Percentiles rank a stretch among this genome's conserved stretches.
Conservation (phyloP, 2,888 invertebrate species). For the Shargacucullia verbasci region DNA sequence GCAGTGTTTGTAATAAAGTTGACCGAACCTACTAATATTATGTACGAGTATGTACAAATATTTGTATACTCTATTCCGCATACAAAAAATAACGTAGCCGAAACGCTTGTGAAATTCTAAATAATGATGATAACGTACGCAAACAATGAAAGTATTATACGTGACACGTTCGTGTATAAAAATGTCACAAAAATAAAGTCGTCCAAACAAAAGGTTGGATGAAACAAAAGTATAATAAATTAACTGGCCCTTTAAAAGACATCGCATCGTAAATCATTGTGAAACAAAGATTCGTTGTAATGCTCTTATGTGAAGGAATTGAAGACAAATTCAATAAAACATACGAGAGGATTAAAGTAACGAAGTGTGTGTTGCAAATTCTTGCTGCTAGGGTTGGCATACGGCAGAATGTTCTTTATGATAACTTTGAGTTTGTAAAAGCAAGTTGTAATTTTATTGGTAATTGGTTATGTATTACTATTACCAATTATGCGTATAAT, state of each 20-base stretch:
- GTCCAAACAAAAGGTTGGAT: slow-evolving; percentile 44
- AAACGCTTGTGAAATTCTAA: slow-evolving; percentile 16
- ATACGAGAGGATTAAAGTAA: slow-evolving; percentile 24
- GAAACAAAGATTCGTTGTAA: slow-evolving; percentile 43
- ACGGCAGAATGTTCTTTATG: background rate
- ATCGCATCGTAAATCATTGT: slow-evolving; percentile 54
- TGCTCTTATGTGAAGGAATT: slow-evolving; percentile 33
- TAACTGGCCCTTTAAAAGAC: slow-evolving; percentile 52
- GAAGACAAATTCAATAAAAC: slow-evolving; percentile 48
- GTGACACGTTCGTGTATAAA: slow-evolving; percentile 26
- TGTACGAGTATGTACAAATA: no score
- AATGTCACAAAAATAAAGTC: slow-evolving; percentile 38
- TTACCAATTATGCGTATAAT: no score
- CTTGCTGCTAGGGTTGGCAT: slow-evolving; percentile 3
- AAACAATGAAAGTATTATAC: slow-evolving; percentile 35
- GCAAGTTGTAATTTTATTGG: no score
- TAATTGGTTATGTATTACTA: no score
- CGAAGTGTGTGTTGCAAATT: slow-evolving; percentile 17
- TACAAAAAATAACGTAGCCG: no score
- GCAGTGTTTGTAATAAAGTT: no score
- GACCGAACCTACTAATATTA: no score
- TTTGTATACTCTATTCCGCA: no score
- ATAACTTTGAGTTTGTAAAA: no score
- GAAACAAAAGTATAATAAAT: slow-evolving; percentile 58
- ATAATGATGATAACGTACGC: slow-evolving; percentile 22